These are phyloP conservation scores for Nomada hirtipes DNA, from an alignment of 2,888 invertebrate species.

Conservation along the genomic window DNA sequence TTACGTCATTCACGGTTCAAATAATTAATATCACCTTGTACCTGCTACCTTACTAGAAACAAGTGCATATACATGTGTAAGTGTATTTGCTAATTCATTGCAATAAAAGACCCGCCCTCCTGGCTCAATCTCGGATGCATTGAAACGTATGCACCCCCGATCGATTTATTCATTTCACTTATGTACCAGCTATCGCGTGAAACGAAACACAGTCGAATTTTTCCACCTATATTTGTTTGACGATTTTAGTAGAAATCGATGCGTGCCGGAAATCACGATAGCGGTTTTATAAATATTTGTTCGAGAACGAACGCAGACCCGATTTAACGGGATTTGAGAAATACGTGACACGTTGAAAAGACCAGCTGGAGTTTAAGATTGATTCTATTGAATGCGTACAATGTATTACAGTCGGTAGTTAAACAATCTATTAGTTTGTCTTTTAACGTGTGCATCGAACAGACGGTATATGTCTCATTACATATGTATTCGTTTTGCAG, in stretches of 20 bases:
- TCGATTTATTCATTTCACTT: too few species aligned
- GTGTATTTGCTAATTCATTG: too few species aligned
- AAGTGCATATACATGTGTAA: too few species aligned
- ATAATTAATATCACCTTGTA: too few species aligned
- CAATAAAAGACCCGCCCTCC: too few species aligned
- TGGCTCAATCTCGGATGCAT: too few species aligned
- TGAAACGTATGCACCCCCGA: too few species aligned
- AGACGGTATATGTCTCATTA: constrained; percentile 12
- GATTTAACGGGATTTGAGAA: constrained; percentile 41
- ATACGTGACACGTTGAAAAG: constrained; percentile 59
- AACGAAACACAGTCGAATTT: background rate
- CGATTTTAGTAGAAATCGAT: background rate
- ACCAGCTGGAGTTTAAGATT: constrained; percentile 19
- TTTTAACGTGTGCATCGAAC: constrained; percentile 17
- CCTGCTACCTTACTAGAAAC: too few species aligned
- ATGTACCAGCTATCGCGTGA: background rate
- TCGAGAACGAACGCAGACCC: constrained; percentile 16
- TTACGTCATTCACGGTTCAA: too few species aligned
- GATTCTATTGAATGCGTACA: background rate
- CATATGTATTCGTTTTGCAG: background rate
- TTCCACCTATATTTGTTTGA: background rate
- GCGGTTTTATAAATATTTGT: constrained; percentile 63
- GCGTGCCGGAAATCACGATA: constrained; percentile 25
- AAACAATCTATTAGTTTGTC: constrained; percentile 15
- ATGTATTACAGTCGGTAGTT: constrained; percentile 16